Percentiles rank a stretch among this genome's conserved stretches.
Conservation (phyloP, 2,888 invertebrate species). For the Elysia crispata region DNA sequence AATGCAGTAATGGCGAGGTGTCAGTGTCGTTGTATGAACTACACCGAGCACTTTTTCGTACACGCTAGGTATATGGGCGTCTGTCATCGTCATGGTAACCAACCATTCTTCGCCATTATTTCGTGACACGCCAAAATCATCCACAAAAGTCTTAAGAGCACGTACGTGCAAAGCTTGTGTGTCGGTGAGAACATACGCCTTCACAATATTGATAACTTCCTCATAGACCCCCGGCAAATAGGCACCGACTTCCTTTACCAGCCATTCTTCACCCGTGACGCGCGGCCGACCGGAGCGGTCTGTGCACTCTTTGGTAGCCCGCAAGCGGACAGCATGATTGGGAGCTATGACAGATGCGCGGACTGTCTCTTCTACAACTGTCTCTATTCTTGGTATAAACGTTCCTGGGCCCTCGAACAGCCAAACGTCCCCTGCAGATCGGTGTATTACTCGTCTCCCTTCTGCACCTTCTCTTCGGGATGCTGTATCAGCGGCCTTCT, state of each 20-base stretch:
- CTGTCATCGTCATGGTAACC: constrained; percentile 77
- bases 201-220: constrained; percentile 78
- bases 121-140: constrained; percentile 76
- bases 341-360: constrained; percentile 77
- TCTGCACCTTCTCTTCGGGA: constrained; percentile 60
- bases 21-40: constrained; percentile 78
- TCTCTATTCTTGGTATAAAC: constrained; percentile 79
- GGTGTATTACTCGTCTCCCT: constrained; percentile 57
- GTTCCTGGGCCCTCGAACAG: constrained; percentile 79
- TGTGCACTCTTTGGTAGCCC: constrained; percentile 77
- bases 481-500: constrained; percentile 48
- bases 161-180: constrained; percentile 78
- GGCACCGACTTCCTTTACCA: constrained; percentile 78
- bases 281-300: constrained; percentile 71
- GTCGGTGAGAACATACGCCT: constrained; percentile 79
- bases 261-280: constrained; percentile 78
- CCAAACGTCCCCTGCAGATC: constrained; percentile 79
- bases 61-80: constrained; percentile 79
- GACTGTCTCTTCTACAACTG: constrained; percentile 76
- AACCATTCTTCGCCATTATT: constrained; percentile 80
- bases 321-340: constrained; percentile 78
- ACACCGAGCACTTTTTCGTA: constrained; percentile 78
- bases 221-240: constrained; percentile 79
- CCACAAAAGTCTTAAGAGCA: constrained; percentile 77
- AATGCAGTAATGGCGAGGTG: constrained; percentile 79